Conservation (phyloP, 2,888 invertebrate species). For the Spilarctia lutea region DNA sequence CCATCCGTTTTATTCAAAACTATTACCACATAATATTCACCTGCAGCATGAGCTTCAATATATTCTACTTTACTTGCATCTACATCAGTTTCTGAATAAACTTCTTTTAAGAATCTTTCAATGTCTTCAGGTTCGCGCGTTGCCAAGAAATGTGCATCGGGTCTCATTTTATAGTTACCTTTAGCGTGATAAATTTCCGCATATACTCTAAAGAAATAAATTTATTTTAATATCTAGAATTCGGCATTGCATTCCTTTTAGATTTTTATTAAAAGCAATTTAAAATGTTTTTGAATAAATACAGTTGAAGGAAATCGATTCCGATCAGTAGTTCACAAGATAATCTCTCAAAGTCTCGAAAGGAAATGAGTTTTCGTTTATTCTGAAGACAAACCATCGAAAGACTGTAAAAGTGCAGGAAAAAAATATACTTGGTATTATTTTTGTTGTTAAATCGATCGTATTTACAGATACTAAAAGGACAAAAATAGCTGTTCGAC, state of each 20-base stretch:
- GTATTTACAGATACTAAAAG: background rate
- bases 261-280: background rate
- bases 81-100: conserved; percentile 88
- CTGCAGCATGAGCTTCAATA: conserved; percentile 94
- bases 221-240: background rate
- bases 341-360: background rate
- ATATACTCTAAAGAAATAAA: conserved; percentile 59
- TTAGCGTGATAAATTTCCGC: conserved; percentile 65
- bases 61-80: conserved; percentile 89
- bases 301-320: background rate
- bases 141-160: conserved; percentile 54
- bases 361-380: background rate
- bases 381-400: background rate
- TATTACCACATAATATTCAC: conserved; percentile 57
- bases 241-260: background rate
- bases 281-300: background rate
- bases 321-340: background rate
- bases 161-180: conserved; percentile 51
- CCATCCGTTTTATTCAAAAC: background rate
- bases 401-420: background rate
- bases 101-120: conserved; percentile 81
- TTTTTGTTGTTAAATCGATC: background rate
- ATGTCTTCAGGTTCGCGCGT: conserved; percentile 65
- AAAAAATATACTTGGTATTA: background rate
- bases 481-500: too few species aligned